Conservation (phyloP, 2,113 vertebrate species). For the Psilopogon haemacephalus region DNA sequence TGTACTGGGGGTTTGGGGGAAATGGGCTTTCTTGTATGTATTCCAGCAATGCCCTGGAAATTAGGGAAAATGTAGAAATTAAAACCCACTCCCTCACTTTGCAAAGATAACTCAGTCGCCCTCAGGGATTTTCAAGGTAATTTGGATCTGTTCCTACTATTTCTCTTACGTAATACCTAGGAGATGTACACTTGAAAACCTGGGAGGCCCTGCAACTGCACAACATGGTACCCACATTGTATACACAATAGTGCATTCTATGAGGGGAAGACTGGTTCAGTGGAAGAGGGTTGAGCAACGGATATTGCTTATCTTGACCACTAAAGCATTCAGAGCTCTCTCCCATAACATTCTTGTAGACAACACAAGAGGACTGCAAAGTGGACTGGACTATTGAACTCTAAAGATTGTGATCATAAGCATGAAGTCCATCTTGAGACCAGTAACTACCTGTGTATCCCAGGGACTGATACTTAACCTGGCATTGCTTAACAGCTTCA, state of each 20-base stretch:
- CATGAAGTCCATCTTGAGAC: background rate
- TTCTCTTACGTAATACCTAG: background rate
- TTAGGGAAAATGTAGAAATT: background rate
- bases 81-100: background rate
- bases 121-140: background rate
- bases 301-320: background rate
- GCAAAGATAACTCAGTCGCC: background rate
- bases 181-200: background rate
- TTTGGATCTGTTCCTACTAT: background rate
- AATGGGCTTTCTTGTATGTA: background rate
- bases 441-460: background rate
- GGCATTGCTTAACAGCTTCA: background rate
- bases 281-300: background rate
- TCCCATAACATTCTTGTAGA: background rate
- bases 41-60: background rate
- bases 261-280: background rate
- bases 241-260: background rate
- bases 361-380: background rate
- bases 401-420: background rate
- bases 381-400: background rate
- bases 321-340: background rate
- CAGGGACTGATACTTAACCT: background rate
- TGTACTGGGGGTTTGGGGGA: background rate
- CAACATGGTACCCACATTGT: rapidly evolving
- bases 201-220: background rate